Evolutionary conservation across 2,797 vertebrate genomes (phyloP), one percentile per base, ranked within the genome.

Genomic region (Crocodylus rhombifer): DNA sequence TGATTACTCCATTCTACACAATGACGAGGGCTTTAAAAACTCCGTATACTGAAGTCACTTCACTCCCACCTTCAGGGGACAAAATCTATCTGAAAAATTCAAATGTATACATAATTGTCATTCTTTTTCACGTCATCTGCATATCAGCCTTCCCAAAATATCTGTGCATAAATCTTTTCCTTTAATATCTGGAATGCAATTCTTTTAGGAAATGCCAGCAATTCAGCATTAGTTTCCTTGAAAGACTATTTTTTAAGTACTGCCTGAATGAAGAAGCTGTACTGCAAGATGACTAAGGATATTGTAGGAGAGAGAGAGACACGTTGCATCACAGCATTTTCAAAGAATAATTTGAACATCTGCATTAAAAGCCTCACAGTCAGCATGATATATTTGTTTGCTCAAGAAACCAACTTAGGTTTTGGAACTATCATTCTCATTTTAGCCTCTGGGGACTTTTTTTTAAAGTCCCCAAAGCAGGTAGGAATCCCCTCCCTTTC

Each of bases 1-100:
- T 15, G 33, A 60, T 61, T 30, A 14, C 0, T 0, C 26, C 0
- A 0, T 81, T 81, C 65, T 55, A 51, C 14, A 14, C 58, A 62
- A 23, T 11, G 77, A 12, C 26, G 73, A 74, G 7, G 30, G 33
- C 21, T 69, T 36, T 69, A 30, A 69, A 69, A 18, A 7, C 11
- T 64, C 3, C 3, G 10, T 9, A 33, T 30, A 69, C 17, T 3
- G 30, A 69, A 30, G 21, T 11, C 21, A 28, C 25, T 16, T 91
- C 33, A 79, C 67, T 83, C 79, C 10, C 15, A 4, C 5, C 58
- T 25, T 20, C 15, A 28, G 58, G 60, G 5, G 11, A 51, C 36
- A 86, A 88, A 80, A 28, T 2, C 21, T 25, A 14, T 75, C 51
- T 67, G 57, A 60, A 82, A 82, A 51, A 51, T 60, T 33, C 42